A percentile compares a stretch with the other conserved stretches of the same genome.
phyloP scores from a whole-genome alignment of 2,797 vertebrate species.

The Enteromius mattozi region DNA sequence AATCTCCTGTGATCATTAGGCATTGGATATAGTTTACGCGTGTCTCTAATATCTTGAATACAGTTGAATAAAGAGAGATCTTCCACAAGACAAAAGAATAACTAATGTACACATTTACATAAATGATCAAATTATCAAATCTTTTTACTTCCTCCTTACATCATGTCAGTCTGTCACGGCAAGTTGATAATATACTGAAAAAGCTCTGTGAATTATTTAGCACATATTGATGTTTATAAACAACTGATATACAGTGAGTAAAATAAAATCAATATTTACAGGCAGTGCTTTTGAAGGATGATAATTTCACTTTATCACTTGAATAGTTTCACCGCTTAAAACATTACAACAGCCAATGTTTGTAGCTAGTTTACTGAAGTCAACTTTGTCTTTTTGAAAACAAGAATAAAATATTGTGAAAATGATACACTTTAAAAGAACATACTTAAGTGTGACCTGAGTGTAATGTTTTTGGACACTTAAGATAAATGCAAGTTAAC shows the following conservation, averaged over 20 bases:
- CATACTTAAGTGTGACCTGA: not conserved
- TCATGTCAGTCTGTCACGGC: not conserved
- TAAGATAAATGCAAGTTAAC: not conserved
- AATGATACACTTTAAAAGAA: not conserved
- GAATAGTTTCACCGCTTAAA: not conserved
- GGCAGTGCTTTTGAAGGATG: not conserved
- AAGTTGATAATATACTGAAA: not conserved
- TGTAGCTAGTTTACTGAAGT: not conserved
- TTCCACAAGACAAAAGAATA: not conserved
- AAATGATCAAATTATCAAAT: not conserved
- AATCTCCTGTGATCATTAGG: not conserved
- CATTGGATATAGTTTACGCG: not conserved
- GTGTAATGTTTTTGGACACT: not conserved
- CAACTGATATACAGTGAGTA: not conserved
- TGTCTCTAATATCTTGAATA: not conserved
- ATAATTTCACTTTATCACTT: not conserved
- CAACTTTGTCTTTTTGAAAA: not conserved
- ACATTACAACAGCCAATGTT: not conserved
- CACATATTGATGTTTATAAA: constrained; percentile 19
- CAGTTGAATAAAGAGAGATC: not conserved
- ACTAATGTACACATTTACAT: not conserved
- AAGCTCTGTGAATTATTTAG: constrained; percentile 22
- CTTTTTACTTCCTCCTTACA: not conserved
- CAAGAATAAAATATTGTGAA: not conserved
- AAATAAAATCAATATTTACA: constrained; percentile 19